Conservation (phyloP, 2,797 vertebrate species). For the Phaenicophaeus curvirostris region DNA sequence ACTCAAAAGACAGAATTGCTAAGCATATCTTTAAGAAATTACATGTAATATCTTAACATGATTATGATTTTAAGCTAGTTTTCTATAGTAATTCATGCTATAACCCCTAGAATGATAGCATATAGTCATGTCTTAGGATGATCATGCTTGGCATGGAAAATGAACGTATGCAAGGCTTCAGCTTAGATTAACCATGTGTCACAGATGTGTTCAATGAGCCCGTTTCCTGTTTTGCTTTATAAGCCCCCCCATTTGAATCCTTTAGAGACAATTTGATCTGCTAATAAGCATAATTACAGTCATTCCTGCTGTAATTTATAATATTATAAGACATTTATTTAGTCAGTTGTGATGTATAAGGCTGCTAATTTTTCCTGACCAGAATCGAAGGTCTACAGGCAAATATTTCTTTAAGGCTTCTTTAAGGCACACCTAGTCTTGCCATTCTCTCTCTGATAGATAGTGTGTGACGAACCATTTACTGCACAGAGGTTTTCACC, state of each 20-base stretch:
- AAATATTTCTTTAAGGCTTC: not conserved
- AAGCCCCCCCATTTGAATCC: slow-evolving; percentile 26
- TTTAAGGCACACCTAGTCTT: not conserved
- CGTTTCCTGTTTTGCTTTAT: slow-evolving; percentile 57
- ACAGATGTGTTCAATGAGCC: slow-evolving; percentile 48
- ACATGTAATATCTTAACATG: not conserved
- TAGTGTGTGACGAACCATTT: not conserved
- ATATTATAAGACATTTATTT: slow-evolving; percentile 43
- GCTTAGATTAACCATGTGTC: slow-evolving; percentile 31
- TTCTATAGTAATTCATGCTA: slow-evolving; percentile 26
- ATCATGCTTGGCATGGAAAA: slow-evolving; percentile 55
- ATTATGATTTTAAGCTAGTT: slow-evolving; percentile 53
- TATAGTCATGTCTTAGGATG: slow-evolving; percentile 27
- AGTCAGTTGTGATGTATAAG: slow-evolving; percentile 25
- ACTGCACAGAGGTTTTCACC: not conserved
- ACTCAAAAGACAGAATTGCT: not conserved
- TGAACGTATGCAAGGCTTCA: not conserved
- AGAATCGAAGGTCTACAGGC: not conserved
- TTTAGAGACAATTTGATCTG: slow-evolving; percentile 54
- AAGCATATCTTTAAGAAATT: slow-evolving; percentile 22
- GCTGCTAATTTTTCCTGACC: slow-evolving; percentile 39
- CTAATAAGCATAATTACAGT: slow-evolving; percentile 54
- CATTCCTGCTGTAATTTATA: slow-evolving; percentile 56
- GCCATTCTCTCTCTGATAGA: not conserved
- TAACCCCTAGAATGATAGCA: slow-evolving; percentile 30